Base-by-base conservation (phyloP, 2,113 vertebrate genomes). In the Oriolus oriolus region DNA sequence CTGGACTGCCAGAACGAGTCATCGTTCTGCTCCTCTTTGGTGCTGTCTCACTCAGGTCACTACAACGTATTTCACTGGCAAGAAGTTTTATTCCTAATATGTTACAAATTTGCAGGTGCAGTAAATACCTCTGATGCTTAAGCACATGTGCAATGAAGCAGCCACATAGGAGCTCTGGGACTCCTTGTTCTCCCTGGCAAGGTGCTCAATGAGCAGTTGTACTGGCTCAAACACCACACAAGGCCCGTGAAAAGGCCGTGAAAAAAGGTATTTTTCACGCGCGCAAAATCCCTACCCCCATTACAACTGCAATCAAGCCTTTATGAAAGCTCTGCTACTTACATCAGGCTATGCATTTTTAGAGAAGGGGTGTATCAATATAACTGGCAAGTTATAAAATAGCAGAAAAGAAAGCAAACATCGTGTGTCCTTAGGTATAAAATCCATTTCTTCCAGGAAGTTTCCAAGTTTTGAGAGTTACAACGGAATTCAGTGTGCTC, bases 261-360 rank as follows among this genome's bases (percentile, higher is more conserved):
- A n/a, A n/a, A n/a, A n/a, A 12, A 73, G 7, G 61, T 44, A 19
- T 74, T 93, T 89, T 65, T 87, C 60, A 70, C 21, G 11, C 19
- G 28, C 39, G 0, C 0, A 66, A 85, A 84, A 68, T 26, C 23
- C 22, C 10, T 42, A 17, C n/a, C 16, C 27, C 22, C 2, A 0
- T n/a, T 76, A 26, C 6, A 93, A 63, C 2, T 91, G 56, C 18
- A 66, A 31, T 64, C 33, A 47, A 76, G 22, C 13, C 41, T 73
- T 69, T 69, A 56, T 21, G 45, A 73, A 87, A 80, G 15, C 23
- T 76, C 49, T 68, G 26, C 31, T 53, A 42, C 54, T 37, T 49
- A 19, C 12, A 64, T 28, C 22, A 90, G 31, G 20, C 37, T 45
- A 42, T 24, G 45, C 13, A 22, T n/a, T 53, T 93, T 37, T 45